Percentiles rank a stretch among this genome's conserved stretches.
Conservation (phyloP, 2,888 invertebrate species). For the Drosophila conformis region DNA sequence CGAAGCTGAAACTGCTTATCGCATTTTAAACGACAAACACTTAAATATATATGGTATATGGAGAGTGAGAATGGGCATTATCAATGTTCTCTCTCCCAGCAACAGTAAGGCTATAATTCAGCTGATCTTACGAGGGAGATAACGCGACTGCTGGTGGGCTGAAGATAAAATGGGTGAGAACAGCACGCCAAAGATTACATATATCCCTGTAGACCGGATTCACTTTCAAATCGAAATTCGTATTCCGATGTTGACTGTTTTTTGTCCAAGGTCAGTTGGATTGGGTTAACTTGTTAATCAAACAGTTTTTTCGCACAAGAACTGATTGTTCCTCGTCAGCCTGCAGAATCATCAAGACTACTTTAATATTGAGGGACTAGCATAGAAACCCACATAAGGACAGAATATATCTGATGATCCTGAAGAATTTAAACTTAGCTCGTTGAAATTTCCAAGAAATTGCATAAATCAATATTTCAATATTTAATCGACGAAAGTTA, state of each 20-base stretch:
- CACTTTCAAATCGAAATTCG: background rate
- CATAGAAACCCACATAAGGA: too few relatives aligned
- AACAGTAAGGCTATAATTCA: background rate
- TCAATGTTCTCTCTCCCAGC: background rate
- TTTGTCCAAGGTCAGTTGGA: background rate
- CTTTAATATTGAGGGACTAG: too few relatives aligned
- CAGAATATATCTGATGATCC: background rate
- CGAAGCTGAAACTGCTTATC: conserved; percentile 34
- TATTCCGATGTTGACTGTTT: background rate
- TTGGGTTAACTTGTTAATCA: background rate
- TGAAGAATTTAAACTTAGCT: background rate
- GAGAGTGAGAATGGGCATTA: background rate
- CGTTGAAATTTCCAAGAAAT: background rate
- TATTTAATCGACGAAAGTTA: background rate
- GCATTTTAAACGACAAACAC: conserved; percentile 7
- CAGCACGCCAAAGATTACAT: background rate
- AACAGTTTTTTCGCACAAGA: background rate
- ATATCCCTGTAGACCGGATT: background rate
- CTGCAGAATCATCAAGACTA: background rate
- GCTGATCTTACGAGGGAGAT: background rate
- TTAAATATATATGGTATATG: background rate
- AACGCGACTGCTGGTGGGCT: background rate
- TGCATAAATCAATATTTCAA: background rate
- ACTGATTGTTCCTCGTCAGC: background rate
- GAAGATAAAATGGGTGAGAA: background rate